Conservation (phyloP, 2,113 vertebrate species). For the Megaceryle maxima region DNA sequence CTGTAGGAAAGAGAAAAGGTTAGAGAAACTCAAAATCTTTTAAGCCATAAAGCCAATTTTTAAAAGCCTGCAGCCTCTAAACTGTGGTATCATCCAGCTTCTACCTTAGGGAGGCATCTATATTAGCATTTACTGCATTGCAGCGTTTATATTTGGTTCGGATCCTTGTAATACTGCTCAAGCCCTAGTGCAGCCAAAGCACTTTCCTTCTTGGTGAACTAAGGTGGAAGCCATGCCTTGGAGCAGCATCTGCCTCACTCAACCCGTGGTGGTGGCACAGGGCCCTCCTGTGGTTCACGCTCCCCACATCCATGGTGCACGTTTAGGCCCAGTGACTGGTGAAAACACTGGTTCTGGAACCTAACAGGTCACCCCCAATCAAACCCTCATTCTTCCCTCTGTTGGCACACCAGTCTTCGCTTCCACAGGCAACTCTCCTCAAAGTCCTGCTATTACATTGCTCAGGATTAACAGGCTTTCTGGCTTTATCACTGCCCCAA, state of each 20-base stretch:
- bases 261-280: neutral
- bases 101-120: neutral
- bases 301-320: neutral
- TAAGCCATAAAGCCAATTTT: neutral
- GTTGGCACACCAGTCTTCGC: neutral
- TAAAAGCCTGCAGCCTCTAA: neutral
- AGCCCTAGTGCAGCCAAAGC: neutral
- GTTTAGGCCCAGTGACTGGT: neutral
- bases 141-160: neutral
- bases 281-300: neutral
- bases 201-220: neutral
- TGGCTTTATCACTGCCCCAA: neutral
- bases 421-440: neutral
- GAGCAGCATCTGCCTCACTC: neutral
- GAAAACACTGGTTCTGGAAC: neutral
- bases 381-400: neutral
- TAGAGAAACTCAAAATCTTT: neutral
- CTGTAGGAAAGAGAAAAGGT: neutral
- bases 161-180: neutral
- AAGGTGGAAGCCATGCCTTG: neutral
- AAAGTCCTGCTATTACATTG: neutral
- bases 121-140: slow-evolving; percentile 33
- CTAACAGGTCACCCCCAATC: neutral
- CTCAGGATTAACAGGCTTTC: neutral
- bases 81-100: neutral